Evolutionary conservation across 2,888 invertebrate species (phyloP), one percentile per base, ranked within the genome.

Genomic region (Cordilura impudica): DNA sequence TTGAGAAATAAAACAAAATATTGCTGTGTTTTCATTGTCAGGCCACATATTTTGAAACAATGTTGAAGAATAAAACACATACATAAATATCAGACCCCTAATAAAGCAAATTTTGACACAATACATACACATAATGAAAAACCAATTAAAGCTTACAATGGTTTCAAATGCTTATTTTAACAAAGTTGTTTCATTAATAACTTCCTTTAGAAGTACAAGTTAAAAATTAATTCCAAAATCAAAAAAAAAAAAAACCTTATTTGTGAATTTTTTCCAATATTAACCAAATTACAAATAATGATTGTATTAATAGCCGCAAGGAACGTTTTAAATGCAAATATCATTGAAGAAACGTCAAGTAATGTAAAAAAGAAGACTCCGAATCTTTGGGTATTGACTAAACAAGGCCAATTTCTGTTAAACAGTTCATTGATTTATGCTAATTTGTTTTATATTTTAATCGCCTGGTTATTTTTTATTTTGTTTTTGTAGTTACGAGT

Each of bases 381-480:
- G 63, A 47, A 4, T 26, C 4, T 26, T 26, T 26, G 4, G 26
- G 26, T 26, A 4, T 26, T 26, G 26, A 26, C 39, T 4, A 18
- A 54, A 43, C 67, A 14, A 53, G 72, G 53, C 58, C 63, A 60
- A 12, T 39, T 76, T 58, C 49, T 63, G 61, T 51, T 66, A 71
- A 66, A 78, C 60, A 71, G 75, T 71, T 79, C 75, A 78, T 79
- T 74, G 74, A 74, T 70, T 74, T 79, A 79, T 79, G 79, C 56
- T 58, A 79, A 75, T 79, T 58, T 58, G 47, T 29, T 67, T 58
- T 54, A 31, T 61, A 43, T 61, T 61, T 35, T 31, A 58, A 31
- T 66, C 47, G 26, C 8, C 29, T 51, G 21, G 29, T 7, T 16
- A 16, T n/a, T 8, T 10, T 6, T 10, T 4, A 35, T 2, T 35